These are phyloP conservation scores for Patagioenas fasciata DNA, from an alignment of 2,113 vertebrate genomes.

Conservation along the genomic window DNA sequence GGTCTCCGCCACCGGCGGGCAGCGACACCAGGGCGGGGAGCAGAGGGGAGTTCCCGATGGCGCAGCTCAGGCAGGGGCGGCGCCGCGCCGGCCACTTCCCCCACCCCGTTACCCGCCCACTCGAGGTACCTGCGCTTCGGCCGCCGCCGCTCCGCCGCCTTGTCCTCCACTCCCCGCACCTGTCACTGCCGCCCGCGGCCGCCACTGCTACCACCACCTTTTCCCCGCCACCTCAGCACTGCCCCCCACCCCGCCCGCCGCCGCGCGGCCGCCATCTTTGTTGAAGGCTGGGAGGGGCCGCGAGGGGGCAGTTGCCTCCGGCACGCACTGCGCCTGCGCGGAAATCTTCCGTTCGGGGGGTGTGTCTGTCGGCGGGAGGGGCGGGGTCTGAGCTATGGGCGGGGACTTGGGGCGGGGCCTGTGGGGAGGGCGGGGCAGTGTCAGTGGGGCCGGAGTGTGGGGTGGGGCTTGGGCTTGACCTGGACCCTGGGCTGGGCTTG, in stretches of 20 bases:
- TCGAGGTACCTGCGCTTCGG: neutral
- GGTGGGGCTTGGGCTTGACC: neutral
- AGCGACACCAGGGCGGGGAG: slow-evolving; percentile 1
- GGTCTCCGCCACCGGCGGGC: slow-evolving; percentile 17
- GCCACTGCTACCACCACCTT: neutral
- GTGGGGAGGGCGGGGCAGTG: neutral
- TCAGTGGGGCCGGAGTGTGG: neutral
- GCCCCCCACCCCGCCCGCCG: neutral
- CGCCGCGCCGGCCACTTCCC: neutral
- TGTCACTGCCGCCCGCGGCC: neutral
- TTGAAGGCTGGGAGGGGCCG: neutral
- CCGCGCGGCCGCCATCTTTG: slow-evolving; percentile 9
- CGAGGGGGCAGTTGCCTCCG: neutral
- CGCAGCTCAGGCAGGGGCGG: slow-evolving; percentile 42
- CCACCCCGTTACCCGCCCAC: slow-evolving; percentile 22
- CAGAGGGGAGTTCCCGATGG: slow-evolving; percentile 26
- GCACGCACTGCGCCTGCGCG: neutral
- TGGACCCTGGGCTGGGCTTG: too few relatives aligned
- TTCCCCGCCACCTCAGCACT: neutral
- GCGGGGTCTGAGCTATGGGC: rapidly evolving
- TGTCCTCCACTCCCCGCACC: neutral
- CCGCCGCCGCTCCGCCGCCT: neutral
- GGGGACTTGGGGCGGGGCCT: neutral
- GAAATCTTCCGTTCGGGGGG: rapidly evolving
- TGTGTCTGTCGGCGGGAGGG: neutral